Conservation (phyloP, 2,888 invertebrate genomes). For the Tetanocera ferruginea region DNA sequence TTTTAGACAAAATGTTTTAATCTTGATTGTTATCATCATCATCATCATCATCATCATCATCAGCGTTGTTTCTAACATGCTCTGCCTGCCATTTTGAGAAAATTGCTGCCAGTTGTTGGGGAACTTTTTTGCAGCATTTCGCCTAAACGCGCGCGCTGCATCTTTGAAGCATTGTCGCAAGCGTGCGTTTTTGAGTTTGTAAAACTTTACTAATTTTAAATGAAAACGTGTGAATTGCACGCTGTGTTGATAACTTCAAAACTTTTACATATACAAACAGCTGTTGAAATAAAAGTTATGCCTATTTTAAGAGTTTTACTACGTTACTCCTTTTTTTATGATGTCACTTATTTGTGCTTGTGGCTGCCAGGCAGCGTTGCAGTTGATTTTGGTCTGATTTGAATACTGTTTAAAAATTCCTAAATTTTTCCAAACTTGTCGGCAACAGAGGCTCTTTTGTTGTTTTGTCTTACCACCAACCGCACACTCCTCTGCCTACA, state of each 20-base stretch:
- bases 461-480: background rate
- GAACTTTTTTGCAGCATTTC: background rate
- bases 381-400: conserved; percentile 57
- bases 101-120: background rate
- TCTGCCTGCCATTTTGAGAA: background rate
- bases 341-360: background rate
- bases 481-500: background rate
- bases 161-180: no score
- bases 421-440: conserved; percentile 54
- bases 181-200: background rate
- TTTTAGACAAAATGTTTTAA: no score
- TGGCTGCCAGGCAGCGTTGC: background rate
- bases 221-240: conserved; percentile 3
- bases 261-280: background rate
- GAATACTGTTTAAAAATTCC: conserved; percentile 65
- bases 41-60: no score
- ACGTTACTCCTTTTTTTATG: background rate
- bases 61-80: background rate
- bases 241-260: conserved; percentile 2
- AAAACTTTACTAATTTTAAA: conserved; percentile 11
- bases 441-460: background rate
- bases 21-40: no score
- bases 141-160: background rate
- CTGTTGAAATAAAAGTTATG: background rate
- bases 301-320: background rate